Evolutionary conservation across 2,888 invertebrate species (phyloP), one percentile per base, ranked within the genome.

Genomic region (Sesamia inferens): DNA sequence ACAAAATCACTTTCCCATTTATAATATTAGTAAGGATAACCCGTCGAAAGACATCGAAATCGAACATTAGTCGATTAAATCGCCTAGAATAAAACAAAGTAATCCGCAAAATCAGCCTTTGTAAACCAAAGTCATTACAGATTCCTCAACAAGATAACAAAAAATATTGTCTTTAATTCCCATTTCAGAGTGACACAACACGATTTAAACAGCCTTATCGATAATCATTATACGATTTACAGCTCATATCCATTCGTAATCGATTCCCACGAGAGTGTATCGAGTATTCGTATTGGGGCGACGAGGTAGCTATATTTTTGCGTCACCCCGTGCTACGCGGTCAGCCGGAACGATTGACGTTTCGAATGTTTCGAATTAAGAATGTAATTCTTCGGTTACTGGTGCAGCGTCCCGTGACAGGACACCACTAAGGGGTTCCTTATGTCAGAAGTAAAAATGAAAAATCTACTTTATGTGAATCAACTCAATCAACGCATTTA

Each of bases 231-330:
- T 88, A 81, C 88, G 88, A 91, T 91, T 90, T 89, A 91, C 82
- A 86, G 82, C 84, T 83, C 66, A 76, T 81, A 86, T 87, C 79
- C 80, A 86, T 82, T 88, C 87, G 89, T 89, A 92, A 92, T 92
- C 92, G 92, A 92, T 92, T 93, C 93, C 92, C 93, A 92, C 91
- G 92, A 87, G 91, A 58, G 58, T 55, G 55, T 54, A 54, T 67
- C 19, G 51, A 51, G 63, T 63, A 71, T 78, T 19, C 68, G 71
- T 68, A 62, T 61, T 70, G 90, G 91, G 88, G 84, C 82, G 86
- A 76, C 79, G 79, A 68, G 78, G 76, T 66, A 78, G 79, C 72
- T 77, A 85, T 83, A 82, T 81, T 84, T 81, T 76, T 78, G 78
- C 82, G 58, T 68, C 64, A 42, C 70, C 81, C 81, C 63, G 70